Evolutionary conservation across 92 coral and sea anemone species (phyloP).

Genomic region (Chrysogorgia sp.): DNA sequence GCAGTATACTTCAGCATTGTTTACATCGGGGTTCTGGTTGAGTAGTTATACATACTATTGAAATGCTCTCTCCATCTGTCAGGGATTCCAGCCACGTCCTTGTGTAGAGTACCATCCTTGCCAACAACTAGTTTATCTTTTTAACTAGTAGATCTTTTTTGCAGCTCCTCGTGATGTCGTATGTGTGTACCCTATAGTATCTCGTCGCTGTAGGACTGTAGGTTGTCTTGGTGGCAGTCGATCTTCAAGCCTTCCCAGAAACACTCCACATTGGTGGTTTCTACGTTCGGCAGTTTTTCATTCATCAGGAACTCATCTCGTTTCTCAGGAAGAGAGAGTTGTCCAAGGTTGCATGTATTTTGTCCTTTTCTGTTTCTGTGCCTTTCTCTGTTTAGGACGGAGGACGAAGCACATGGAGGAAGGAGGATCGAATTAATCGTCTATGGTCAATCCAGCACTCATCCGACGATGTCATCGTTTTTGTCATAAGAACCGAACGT

Average conservation of each 20-base stretch:
- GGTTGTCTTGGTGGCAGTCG: background rate
- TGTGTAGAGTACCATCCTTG: no score
- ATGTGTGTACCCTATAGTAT: no score
- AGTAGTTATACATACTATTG: no score
- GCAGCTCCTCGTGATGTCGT: background rate
- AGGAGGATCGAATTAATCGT: conserved; percentile 29
- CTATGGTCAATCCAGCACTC: conserved; percentile 53
- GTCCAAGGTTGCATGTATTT: background rate
- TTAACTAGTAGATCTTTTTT: conserved; percentile 38
- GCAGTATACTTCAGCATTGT: no score
- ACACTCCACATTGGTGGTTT: background rate
- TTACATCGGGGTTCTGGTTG: no score
- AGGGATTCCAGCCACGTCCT: no score
- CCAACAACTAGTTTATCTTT: background rate
- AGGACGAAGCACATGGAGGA: background rate
- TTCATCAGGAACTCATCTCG: conserved; percentile 7
- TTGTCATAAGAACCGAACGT: conserved; percentile 45
- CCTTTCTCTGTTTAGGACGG: conserved; percentile 19
- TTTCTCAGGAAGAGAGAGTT: conserved; percentile 15
- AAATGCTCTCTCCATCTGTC: no score
- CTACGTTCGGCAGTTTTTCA: background rate
- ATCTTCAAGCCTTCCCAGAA: background rate
- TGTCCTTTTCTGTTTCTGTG: background rate
- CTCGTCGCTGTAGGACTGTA: conserved; percentile 2
- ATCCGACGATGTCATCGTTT: conserved; percentile 27